These are phyloP conservation scores for Anguilla megastoma DNA, from an alignment of 2,797 vertebrate genomes.

Conservation along the genomic window DNA sequence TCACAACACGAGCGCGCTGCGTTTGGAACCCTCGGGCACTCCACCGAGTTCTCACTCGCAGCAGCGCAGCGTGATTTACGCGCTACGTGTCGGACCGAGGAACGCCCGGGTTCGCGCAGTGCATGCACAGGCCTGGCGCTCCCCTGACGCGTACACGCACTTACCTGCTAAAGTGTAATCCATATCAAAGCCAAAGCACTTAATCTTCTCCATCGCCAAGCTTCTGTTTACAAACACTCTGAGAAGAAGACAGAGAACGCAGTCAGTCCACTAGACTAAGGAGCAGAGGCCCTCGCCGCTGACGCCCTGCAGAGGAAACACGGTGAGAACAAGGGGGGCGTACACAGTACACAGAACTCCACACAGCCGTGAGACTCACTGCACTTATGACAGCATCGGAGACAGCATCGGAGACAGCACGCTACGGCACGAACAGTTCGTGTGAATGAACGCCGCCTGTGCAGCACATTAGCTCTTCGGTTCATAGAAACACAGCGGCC, in stretches of 20 bases:
- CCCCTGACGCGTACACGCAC: slow-evolving; percentile 49
- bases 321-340: no score
- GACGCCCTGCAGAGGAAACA: no score
- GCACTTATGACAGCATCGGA: slow-evolving; percentile 8
- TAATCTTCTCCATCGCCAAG: slow-evolving; percentile 99
- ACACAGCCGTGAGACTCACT: neutral
- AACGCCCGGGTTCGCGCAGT: no score
- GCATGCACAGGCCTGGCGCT: neutral
- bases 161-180: slow-evolving; percentile 96
- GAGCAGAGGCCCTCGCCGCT: no score
- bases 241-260: slow-evolving; percentile 54
- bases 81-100: neutral
- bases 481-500: neutral
- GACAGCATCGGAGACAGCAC: no score
- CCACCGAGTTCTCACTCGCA: neutral
- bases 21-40: neutral
- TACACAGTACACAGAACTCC: no score
- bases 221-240: slow-evolving; percentile 99
- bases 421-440: neutral
- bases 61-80: neutral
- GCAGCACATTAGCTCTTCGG: slow-evolving; percentile 1
- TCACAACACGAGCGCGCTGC: neutral
- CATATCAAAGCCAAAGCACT: slow-evolving; percentile 99
- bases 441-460: neutral
- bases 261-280: slow-evolving; percentile 1